Conservation (phyloP, 1,140 invertebrate species). For the Micrasema minimum region DNA sequence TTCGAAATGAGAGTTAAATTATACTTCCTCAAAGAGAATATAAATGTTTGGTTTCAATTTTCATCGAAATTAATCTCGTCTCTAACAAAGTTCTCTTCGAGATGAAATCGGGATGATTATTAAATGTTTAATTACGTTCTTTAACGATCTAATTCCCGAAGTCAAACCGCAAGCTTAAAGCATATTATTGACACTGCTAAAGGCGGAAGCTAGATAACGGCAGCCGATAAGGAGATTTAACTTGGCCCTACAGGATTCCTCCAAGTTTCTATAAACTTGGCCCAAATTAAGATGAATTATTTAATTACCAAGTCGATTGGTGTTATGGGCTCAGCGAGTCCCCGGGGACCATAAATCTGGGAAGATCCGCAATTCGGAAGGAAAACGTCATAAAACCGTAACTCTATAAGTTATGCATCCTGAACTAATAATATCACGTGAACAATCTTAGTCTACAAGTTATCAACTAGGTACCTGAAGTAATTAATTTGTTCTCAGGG, state of each 20-base stretch:
- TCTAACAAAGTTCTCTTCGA: background rate
- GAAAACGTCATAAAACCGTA: slow-evolving; percentile 13
- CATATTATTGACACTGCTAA: slow-evolving; percentile 44
- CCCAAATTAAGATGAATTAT: slow-evolving; percentile 53
- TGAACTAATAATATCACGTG: background rate
- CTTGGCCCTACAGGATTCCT: slow-evolving; percentile 44
- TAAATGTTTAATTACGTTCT: slow-evolving; percentile 35
- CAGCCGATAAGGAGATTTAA: slow-evolving; percentile 49
- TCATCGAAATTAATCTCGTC: slow-evolving; percentile 20
- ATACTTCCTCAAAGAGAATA: slow-evolving; percentile 12
- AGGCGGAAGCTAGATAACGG: slow-evolving; percentile 33
- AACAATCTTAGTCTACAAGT: no score
- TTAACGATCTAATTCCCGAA: slow-evolving; percentile 27
- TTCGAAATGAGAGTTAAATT: slow-evolving; percentile 1
- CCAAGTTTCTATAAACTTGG: slow-evolving; percentile 49
- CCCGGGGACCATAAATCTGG: slow-evolving; percentile 25
- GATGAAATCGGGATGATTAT: slow-evolving; percentile 26
- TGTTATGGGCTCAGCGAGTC: slow-evolving; percentile 23
- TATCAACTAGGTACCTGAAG: no score
- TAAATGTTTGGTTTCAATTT: slow-evolving; percentile 28
- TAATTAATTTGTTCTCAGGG: no score
- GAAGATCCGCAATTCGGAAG: slow-evolving; percentile 7
- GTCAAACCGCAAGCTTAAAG: slow-evolving; percentile 26
- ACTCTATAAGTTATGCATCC: slow-evolving; percentile 17
- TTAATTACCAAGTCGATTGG: slow-evolving; percentile 49